Evolutionary conservation across 2,888 invertebrate species (phyloP), one percentile per base, ranked within the genome.

Genomic region (Platycheirus rosarum): DNA sequence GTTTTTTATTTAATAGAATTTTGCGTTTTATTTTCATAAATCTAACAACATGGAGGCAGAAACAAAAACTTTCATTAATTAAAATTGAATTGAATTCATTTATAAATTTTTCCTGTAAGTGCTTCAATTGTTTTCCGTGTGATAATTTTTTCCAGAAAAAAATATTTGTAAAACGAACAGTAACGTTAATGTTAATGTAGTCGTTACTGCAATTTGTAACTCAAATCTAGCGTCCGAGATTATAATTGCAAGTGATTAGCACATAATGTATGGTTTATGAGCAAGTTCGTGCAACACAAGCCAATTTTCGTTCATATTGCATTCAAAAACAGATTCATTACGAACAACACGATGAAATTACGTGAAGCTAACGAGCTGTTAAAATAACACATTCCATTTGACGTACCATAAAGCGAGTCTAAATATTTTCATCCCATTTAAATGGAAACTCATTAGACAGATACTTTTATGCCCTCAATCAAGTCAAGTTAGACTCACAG

Each of bases 281-380:
- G 16, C 18, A 6, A 23, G 1, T 44, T 20, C 9, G 23, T 55
- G 20, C 29, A 32, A 7, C 29, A n/a, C 29, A 7, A 32, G 29
- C 8, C 29, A 32, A 32, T 40, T 35, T 32, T 9, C 8, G 8
- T 40, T 35, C 13, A 1, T 9, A 8, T 57, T 40, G 40, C 40
- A 40, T 18, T 20, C 20, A 37, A 55, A 40, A 53, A 53, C 53
- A 53, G 4, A 57, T 57, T 18, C 29, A 60, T 60, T 60, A 60
- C 5, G 8, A 60, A 16, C 29, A 1, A 44, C 37, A 57, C 23
- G 37, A 14, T 40, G 23, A 9, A 40, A 57, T 57, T 57, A 57
- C 57, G 14, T 40, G 23, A 57, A 55, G n/a, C 11, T 26, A 60
- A 40, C n/a, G 29, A 60, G 16, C 29, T 60, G 57, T 26, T 26